Evolutionary conservation across 2,797 vertebrate genomes (phyloP).

Genomic region (Erithacus rubecula): DNA sequence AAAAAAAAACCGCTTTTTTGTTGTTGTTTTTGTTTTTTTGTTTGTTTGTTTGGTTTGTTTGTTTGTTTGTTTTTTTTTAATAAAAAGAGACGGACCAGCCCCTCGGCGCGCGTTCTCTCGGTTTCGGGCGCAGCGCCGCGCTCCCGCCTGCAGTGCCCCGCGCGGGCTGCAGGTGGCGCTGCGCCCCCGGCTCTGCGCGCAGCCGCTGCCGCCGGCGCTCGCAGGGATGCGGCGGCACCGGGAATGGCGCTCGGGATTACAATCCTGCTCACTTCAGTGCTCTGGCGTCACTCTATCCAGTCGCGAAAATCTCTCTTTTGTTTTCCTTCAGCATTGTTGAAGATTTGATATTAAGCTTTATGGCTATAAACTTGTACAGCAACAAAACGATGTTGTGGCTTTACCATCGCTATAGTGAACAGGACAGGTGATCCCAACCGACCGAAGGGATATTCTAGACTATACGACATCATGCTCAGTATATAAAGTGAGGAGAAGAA

Average conservation of each 20-base stretch:
- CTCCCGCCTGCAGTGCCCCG: background rate
- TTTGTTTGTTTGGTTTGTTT: too few relatives aligned
- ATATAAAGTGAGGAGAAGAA: background rate
- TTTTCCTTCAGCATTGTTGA: background rate
- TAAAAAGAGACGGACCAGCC: too few relatives aligned
- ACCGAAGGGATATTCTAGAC: background rate
- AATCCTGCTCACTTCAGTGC: accelerated
- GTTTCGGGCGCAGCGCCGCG: too few relatives aligned
- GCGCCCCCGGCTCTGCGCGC: background rate
- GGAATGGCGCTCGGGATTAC: accelerated
- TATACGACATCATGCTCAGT: background rate
- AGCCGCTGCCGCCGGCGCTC: background rate
- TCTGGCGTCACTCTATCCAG: background rate
- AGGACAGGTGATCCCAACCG: background rate
- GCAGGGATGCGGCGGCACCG: accelerated
- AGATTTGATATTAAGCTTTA: background rate
- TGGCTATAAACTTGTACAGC: background rate
- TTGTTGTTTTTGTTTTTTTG: too few relatives aligned
- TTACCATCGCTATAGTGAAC: accelerated
- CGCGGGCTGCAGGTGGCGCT: background rate
- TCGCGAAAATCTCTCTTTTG: background rate
- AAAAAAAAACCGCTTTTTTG: too few relatives aligned
- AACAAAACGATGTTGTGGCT: background rate
- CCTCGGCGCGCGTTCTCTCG: too few relatives aligned
- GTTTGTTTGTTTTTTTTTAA: too few relatives aligned